phyloP scores from a whole-genome alignment of 2,797 vertebrate genomes.

The Denticeps clupeoides region DNA sequence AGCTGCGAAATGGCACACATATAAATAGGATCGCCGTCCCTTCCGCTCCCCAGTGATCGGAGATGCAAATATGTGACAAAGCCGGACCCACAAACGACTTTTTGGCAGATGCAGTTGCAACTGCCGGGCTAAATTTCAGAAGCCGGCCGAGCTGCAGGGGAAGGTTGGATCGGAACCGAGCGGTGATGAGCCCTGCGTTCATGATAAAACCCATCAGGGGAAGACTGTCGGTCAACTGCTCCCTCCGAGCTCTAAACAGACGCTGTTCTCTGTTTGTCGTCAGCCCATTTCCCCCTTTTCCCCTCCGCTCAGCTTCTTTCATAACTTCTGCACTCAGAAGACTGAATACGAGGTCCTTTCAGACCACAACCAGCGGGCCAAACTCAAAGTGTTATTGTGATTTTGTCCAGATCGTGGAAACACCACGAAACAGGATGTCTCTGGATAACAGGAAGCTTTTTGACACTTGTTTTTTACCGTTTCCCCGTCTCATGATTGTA shows the following conservation, averaged over 20 bases:
- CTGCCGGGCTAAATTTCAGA: too few species aligned
- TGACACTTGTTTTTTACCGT: too few species aligned
- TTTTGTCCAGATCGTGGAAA: too few species aligned
- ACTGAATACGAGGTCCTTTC: too few species aligned
- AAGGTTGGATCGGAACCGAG: too few species aligned
- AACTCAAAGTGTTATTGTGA: too few species aligned
- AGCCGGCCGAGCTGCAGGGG: too few species aligned
- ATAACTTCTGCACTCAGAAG: too few species aligned
- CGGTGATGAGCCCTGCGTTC: conserved; percentile 36
- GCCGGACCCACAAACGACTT: conserved; percentile 21
- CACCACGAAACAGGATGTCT: too few species aligned
- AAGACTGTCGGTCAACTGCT: conserved; percentile 37
- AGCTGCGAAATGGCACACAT: conserved; percentile 40
- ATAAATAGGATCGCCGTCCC: conserved; percentile 41
- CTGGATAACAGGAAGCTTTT: too few species aligned
- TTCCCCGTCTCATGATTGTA: too few species aligned
- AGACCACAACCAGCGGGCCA: too few species aligned
- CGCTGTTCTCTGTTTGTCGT: conserved; percentile 46
- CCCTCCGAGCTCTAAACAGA: conserved; percentile 27
- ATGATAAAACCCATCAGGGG: conserved; percentile 50
- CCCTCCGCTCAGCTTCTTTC: background rate
- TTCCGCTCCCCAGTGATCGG: conserved; percentile 27
- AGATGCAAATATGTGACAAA: conserved; percentile 32
- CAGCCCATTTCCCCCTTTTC: conserved; percentile 15
- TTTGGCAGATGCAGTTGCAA: conserved; percentile 20